phyloP scores from a whole-genome alignment of 2,797 vertebrate species.

The Nyctibius grandis region DNA sequence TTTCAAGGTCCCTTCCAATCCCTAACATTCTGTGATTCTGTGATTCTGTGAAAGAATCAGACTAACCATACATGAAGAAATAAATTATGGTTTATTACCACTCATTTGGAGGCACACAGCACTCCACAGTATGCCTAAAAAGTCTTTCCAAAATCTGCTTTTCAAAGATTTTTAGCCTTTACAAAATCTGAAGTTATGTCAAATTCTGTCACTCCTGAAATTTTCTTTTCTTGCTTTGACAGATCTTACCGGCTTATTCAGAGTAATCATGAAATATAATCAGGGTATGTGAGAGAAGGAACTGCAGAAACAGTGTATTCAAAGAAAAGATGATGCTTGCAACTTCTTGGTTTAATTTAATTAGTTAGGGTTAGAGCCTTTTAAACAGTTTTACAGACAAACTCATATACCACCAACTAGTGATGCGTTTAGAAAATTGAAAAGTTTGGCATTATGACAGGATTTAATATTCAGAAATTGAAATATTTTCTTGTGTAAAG shows the following conservation, averaged over 20 bases:
- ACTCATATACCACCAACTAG: not conserved
- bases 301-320: not conserved
- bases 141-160: not conserved
- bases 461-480: not conserved
- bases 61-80: not conserved
- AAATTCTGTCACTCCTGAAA: not conserved
- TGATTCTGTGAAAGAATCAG: not conserved
- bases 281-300: not conserved
- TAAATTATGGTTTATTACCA: not conserved
- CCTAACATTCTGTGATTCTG: no score
- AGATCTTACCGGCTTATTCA: not conserved
- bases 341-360: not conserved
- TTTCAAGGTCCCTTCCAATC: no score
- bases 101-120: not conserved
- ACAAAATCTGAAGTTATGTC: not conserved
- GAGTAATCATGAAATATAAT: not conserved
- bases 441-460: not conserved
- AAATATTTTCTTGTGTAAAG: not conserved
- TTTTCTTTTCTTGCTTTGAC: not conserved
- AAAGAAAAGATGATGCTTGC: not conserved
- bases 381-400: not conserved
- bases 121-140: not conserved
- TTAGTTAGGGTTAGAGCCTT: not conserved
- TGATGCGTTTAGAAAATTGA: not conserved
- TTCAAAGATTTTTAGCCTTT: slow-evolving; percentile 5